Conservation (phyloP, 1,140 invertebrate species). For the Melanaphis sacchari region DNA sequence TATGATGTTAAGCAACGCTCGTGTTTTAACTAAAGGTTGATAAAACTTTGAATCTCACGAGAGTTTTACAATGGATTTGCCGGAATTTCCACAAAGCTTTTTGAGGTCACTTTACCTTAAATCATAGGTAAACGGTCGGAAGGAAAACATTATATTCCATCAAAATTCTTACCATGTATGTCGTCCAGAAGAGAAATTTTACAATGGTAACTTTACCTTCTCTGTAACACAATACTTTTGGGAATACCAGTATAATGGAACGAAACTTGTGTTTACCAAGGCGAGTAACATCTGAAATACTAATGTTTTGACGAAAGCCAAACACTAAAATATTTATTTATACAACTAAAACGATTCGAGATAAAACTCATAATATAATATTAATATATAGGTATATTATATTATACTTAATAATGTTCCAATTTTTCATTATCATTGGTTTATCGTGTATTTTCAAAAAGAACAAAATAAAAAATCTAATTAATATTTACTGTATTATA, state of each 20-base stretch:
- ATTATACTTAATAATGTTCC: background rate
- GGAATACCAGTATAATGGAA: conserved; percentile 16
- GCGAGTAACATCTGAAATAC: conserved; percentile 1
- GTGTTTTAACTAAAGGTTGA: background rate
- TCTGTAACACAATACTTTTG: background rate
- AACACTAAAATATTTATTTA: background rate
- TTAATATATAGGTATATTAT: background rate
- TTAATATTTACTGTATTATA: background rate
- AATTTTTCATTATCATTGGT: background rate
- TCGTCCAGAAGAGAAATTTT: background rate
- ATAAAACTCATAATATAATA: background rate
- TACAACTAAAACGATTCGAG: background rate
- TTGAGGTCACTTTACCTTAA: conserved; percentile 6
- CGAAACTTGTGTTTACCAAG: background rate
- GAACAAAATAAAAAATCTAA: background rate
- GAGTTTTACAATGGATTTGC: background rate
- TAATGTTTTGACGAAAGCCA: background rate
- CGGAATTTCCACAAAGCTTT: background rate
- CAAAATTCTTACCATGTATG: conserved; percentile 30
- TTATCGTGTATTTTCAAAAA: background rate
- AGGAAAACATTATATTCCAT: conserved; percentile 10
- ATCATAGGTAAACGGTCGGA: background rate
- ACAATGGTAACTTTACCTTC: conserved; percentile 15
- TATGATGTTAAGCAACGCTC: background rate
- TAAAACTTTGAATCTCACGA: conserved; percentile 27